Conservation (phyloP, 2,888 invertebrate species). For the Drosophila paranaensis region DNA sequence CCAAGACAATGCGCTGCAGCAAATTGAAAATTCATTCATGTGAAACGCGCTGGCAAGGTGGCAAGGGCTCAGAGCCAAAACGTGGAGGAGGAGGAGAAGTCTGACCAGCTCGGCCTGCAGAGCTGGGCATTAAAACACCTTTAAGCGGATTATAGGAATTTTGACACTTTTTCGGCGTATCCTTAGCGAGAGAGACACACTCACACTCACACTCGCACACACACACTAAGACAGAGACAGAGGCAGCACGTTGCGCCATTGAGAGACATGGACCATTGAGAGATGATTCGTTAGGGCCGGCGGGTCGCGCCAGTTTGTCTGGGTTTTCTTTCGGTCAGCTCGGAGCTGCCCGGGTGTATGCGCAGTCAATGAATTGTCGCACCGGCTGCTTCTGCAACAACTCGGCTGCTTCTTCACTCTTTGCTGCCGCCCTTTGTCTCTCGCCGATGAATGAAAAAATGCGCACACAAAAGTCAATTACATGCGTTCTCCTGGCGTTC, state of each 20-base stretch:
- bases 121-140: conserved; percentile 76
- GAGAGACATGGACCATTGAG: conserved; percentile 62
- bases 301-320: conserved; percentile 69
- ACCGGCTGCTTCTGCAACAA: conserved; percentile 20
- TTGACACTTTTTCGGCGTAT: conserved; percentile 80
- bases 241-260: conserved; percentile 66
- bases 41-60: conserved; percentile 72
- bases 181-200: conserved; percentile 54
- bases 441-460: conserved; percentile 64
- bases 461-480: conserved; percentile 82
- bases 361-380: conserved; percentile 75
- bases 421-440: conserved; percentile 40
- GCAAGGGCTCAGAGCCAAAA: conserved; percentile 29
- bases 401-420: conserved; percentile 32
- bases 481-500: conserved; percentile 65
- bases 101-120: conserved; percentile 59
- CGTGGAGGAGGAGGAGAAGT: conserved; percentile 40
- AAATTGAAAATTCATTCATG: conserved; percentile 82
- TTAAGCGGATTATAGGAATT: conserved; percentile 82
- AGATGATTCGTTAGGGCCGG: conserved; percentile 59
- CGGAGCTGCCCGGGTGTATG: conserved; percentile 20
- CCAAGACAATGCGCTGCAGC: conserved; percentile 76
- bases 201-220: neutral
- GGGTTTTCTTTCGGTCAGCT: conserved; percentile 22
- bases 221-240: conserved; percentile 31